Evolutionary conservation across 2,888 invertebrate genomes (phyloP).

Genomic region (Morpho achilles): DNA sequence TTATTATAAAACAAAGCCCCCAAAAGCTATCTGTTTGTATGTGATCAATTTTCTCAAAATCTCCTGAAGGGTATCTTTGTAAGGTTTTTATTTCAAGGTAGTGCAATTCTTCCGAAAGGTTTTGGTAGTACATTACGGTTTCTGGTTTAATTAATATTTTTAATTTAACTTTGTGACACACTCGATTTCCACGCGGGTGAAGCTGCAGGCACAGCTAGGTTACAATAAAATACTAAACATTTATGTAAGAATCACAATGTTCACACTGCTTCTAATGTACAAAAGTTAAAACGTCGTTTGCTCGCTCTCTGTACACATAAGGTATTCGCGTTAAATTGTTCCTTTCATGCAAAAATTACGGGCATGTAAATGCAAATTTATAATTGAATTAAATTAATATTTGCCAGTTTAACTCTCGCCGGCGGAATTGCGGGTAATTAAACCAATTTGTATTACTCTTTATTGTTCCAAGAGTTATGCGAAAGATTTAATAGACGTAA

Average conservation of each 20-base stretch:
- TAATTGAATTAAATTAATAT: conserved; percentile 70
- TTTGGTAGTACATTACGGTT: too few relatives aligned
- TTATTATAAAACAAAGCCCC: too few relatives aligned
- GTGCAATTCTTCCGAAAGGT: too few relatives aligned
- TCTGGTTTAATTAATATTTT: too few relatives aligned
- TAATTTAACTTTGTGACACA: too few relatives aligned
- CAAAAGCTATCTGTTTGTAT: too few relatives aligned
- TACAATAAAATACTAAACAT: conserved; percentile 1
- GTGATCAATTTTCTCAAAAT: too few relatives aligned
- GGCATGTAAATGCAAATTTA: conserved; percentile 49
- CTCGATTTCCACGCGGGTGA: too few relatives aligned
- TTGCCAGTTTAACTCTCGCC: conserved; percentile 37
- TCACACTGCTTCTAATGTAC: conserved; percentile 11
- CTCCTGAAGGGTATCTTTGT: too few relatives aligned
- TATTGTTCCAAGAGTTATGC: conserved; percentile 19
- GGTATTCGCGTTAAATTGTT: conserved; percentile 20
- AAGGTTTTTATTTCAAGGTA: too few relatives aligned
- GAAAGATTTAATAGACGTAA: conserved; percentile 33
- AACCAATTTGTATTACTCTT: conserved; percentile 19
- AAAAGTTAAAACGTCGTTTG: conserved; percentile 17
- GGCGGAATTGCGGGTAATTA: conserved; percentile 15
- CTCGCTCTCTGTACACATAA: conserved; percentile 11
- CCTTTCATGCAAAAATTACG: conserved; percentile 20
- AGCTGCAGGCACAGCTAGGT: neutral
- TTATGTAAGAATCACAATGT: conserved; percentile 12